These are phyloP conservation scores for Pygmarrhopalites habei DNA, from an alignment of 1,140 invertebrate genomes.

Conservation along the genomic window DNA sequence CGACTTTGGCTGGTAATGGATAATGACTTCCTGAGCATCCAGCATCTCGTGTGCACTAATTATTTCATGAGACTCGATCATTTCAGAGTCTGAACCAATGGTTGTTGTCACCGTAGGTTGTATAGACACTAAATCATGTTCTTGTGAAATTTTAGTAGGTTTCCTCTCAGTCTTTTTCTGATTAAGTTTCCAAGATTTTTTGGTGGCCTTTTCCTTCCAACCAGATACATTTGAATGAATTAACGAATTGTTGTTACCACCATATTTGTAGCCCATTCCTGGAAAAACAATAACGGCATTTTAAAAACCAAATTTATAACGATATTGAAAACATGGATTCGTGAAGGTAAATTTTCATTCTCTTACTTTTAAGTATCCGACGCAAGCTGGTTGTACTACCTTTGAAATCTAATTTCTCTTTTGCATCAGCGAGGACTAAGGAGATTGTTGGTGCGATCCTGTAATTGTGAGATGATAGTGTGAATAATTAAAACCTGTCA, in stretches of 20 bases:
- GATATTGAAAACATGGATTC: no score
- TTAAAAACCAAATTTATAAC: no score
- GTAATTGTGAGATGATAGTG: background rate
- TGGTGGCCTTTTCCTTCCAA: conserved; percentile 3
- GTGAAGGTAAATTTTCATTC: conserved; percentile 25
- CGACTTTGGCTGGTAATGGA: conserved; percentile 1
- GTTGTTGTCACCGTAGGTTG: background rate
- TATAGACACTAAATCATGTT: no score
- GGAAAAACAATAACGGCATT: no score
- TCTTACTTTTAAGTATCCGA: conserved; percentile 32
- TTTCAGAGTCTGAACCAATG: background rate
- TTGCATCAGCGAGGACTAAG: conserved; percentile 25
- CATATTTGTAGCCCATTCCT: conserved; percentile 29
- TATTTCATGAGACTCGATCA: background rate
- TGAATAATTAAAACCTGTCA: background rate
- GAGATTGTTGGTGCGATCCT: conserved; percentile 34
- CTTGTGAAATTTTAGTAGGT: background rate
- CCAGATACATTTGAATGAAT: conserved; percentile 10
- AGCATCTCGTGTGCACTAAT: background rate
- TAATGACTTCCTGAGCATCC: conserved; percentile 2
- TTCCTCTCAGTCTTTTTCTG: background rate
- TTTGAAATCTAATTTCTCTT: conserved; percentile 30
- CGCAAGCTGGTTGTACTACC: conserved; percentile 35
- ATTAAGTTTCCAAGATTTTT: background rate
- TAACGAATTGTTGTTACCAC: conserved; percentile 8